A percentile compares a stretch with the other conserved stretches of the same genome.
Conservation (phyloP, 2,888 invertebrate species). For the Isotomurus palustris region DNA sequence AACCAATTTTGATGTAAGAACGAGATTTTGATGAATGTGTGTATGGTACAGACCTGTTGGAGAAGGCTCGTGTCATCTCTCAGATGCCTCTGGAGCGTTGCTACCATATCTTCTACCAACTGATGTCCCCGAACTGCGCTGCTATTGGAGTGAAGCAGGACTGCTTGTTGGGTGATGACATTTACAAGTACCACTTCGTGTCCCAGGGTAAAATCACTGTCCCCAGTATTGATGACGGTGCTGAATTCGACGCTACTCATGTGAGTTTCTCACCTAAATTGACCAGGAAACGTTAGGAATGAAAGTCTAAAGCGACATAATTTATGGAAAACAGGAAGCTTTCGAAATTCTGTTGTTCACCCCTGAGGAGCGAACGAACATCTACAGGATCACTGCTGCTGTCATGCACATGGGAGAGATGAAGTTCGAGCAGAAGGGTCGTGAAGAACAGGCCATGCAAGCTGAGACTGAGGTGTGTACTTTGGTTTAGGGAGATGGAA, state of each 20-base stretch:
- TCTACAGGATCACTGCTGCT: conserved; percentile 47
- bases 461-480: conserved; percentile 25
- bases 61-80: conserved; percentile 99
- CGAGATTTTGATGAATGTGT: background rate
- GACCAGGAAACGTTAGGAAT: too few relatives aligned
- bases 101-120: conserved; percentile 57
- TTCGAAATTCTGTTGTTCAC: conserved; percentile 59
- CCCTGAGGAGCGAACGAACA: conserved; percentile 53
- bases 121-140: conserved; percentile 48
- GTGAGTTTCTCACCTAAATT: conserved; percentile 70
- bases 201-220: conserved; percentile 68
- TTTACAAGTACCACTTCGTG: conserved; percentile 89
- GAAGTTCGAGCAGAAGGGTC: conserved; percentile 61
- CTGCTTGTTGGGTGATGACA: conserved; percentile 59
- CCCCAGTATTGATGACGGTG: conserved; percentile 75
- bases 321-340: conserved; percentile 53
- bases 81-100: conserved; percentile 86
- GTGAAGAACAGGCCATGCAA: conserved; percentile 49
- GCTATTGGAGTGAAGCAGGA: conserved; percentile 29
- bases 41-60: conserved; percentile 78
- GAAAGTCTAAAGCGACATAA: too few relatives aligned
- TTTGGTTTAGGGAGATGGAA: background rate
- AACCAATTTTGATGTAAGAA: background rate
- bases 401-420: conserved; percentile 52
- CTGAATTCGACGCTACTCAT: conserved; percentile 82